These are phyloP conservation scores for Edolisoma coerulescens DNA, from an alignment of 2,113 vertebrate genomes.

Conservation along the genomic window DNA sequence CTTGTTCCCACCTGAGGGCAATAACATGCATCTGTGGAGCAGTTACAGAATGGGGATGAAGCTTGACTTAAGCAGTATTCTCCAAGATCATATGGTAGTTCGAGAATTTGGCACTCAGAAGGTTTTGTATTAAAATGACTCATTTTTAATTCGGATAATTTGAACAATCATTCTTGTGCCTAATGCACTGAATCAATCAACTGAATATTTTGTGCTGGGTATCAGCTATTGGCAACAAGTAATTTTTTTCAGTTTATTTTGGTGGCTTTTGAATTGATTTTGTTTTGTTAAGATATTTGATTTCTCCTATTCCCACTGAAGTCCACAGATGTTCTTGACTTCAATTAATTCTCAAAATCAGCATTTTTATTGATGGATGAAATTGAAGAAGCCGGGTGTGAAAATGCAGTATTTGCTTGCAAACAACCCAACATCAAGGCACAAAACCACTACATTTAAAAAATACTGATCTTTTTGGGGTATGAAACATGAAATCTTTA, in stretches of 20 bases:
- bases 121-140: neutral
- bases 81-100: neutral
- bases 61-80: neutral
- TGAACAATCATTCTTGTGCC: neutral
- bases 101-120: neutral
- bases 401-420: neutral
- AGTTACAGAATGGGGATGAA: neutral
- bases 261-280: neutral
- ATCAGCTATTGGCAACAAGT: neutral
- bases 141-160: neutral
- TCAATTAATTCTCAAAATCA: neutral
- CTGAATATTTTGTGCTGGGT: neutral
- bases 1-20: neutral
- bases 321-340: neutral
- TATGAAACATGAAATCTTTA: neutral
- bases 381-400: neutral
- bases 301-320: neutral
- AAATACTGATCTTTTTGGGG: neutral
- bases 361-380: neutral
- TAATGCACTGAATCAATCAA: neutral
- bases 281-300: neutral
- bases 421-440: neutral
- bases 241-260: neutral
- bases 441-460: neutral
- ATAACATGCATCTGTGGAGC: neutral